These are phyloP conservation scores for Brachylomia viminalis DNA, from an alignment of 2,888 invertebrate genomes.

Conservation along the genomic window DNA sequence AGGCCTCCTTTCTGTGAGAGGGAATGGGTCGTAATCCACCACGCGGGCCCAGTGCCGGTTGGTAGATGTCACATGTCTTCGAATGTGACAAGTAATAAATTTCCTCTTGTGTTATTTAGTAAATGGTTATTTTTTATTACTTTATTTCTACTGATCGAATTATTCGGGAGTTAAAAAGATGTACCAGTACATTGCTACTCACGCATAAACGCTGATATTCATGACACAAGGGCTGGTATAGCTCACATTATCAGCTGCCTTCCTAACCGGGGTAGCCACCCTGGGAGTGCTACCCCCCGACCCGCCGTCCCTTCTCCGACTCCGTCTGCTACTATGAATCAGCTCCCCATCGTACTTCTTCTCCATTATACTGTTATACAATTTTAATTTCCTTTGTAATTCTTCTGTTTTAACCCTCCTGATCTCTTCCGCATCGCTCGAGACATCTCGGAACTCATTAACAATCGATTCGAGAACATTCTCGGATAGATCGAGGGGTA, in stretches of 20 bases:
- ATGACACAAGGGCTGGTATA: constrained; percentile 83
- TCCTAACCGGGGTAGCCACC: constrained; percentile 75
- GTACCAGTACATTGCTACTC: constrained; percentile 41
- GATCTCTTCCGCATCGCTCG: constrained; percentile 80
- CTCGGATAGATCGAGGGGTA: constrained; percentile 85
- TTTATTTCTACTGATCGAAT: neutral
- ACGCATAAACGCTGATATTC: constrained; percentile 80
- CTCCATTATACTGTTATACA: constrained; percentile 93
- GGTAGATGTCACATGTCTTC: no score
- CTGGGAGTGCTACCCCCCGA: constrained; percentile 80
- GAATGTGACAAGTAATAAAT: no score
- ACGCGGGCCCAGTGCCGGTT: no score
- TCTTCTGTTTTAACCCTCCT: constrained; percentile 78
- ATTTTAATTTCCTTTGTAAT: constrained; percentile 89
- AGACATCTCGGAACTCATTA: constrained; percentile 84
- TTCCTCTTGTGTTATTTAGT: neutral
- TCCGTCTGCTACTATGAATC: constrained; percentile 90
- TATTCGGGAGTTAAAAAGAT: neutral
- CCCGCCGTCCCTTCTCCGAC: constrained; percentile 76
- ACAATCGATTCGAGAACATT: constrained; percentile 86
- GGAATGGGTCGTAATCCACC: no score
- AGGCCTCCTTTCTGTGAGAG: no score
- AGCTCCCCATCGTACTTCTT: constrained; percentile 93
- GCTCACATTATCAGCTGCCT: constrained; percentile 70
- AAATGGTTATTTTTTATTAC: neutral